phyloP scores from a whole-genome alignment of 2,113 vertebrate genomes.

The Corythaixoides concolor region DNA sequence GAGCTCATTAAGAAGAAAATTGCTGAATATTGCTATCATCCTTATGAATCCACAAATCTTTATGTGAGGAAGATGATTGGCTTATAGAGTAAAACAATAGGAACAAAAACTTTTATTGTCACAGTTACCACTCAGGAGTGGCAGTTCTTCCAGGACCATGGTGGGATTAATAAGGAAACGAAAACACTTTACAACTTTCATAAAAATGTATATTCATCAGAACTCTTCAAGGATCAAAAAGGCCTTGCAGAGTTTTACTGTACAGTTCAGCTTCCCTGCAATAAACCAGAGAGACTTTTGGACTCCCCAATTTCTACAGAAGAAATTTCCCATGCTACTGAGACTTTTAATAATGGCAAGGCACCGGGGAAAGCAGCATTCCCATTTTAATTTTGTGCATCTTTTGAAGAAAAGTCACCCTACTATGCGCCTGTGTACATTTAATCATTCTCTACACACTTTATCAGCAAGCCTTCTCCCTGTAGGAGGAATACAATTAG shows the following conservation, averaged over 20 bases:
- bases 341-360: slow-evolving; percentile 76
- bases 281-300: slow-evolving; percentile 68
- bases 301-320: slow-evolving; percentile 65
- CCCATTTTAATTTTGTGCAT: slow-evolving; percentile 75
- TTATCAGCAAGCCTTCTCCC: slow-evolving; percentile 69
- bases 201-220: slow-evolving; percentile 76
- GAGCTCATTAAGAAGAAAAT: slow-evolving; percentile 73
- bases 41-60: slow-evolving; percentile 61
- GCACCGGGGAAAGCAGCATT: slow-evolving; percentile 62
- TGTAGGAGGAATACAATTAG: slow-evolving; percentile 71
- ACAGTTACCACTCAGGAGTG: slow-evolving; percentile 65
- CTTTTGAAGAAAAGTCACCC: slow-evolving; percentile 69
- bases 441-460: slow-evolving; percentile 67
- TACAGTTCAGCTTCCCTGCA: slow-evolving; percentile 72
- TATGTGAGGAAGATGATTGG: slow-evolving; percentile 46
- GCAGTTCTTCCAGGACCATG: slow-evolving; percentile 66
- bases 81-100: slow-evolving; percentile 69
- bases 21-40: slow-evolving; percentile 58
- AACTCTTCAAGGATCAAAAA: slow-evolving; percentile 78
- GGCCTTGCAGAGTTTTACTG: slow-evolving; percentile 72
- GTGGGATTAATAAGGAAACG: slow-evolving; percentile 70
- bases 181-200: slow-evolving; percentile 73
- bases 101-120: slow-evolving; percentile 56
- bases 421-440: slow-evolving; percentile 52
- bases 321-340: slow-evolving; percentile 73